Evolutionary conservation across 2,888 invertebrate genomes (phyloP), one percentile per base, ranked within the genome.

Genomic region (Aricia artaxerxes): DNA sequence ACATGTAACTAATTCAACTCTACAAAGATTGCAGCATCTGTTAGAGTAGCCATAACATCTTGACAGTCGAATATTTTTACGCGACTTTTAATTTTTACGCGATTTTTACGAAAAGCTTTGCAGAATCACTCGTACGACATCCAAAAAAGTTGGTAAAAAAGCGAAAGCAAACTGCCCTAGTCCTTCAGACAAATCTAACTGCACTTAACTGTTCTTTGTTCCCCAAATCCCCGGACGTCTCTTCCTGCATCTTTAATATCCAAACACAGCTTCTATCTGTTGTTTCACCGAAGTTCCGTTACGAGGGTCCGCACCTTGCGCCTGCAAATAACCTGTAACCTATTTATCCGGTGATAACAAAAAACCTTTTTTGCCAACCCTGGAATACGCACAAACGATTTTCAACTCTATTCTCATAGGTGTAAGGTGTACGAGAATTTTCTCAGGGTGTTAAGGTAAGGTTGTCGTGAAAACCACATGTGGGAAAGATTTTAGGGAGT

Each of bases 301-400:
- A 92, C 79, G 82, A 84, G 79, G 84, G 85, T 86, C 86, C 90
- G 92, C 94, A 94, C 94, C 94, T 94, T 94, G 94, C 94, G 88
- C 87, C 88, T 87, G 89, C 90, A 92, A 92, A 92, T 93, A 94
- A 94, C 94, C 93, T 94, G 93, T 92, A 93, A 93, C 93, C 93
- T 92, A 91, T 90, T 91, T 92, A 91, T 91, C 90, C 90, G 88
- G 90, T 85, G 82, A 80, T 81, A 83, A 87, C 89, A 91, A 91
- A 93, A 92, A 86, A 83, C 84, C 84, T 83, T 80, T 69, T 69
- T 69, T 69, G 69, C 83, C 80, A 81, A 82, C 35, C 73, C 35
- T 60, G 78, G 80, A 49, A 16, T 40, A 38, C 3, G 11, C 24
- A 13, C 11, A 16, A 77, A 6, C 80, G 3, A 86, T 78, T 82